A percentile compares a stretch with the other conserved stretches of the same genome.
Conservation (phyloP, 2,888 invertebrate genomes). For the Bellardia bayeri region DNA sequence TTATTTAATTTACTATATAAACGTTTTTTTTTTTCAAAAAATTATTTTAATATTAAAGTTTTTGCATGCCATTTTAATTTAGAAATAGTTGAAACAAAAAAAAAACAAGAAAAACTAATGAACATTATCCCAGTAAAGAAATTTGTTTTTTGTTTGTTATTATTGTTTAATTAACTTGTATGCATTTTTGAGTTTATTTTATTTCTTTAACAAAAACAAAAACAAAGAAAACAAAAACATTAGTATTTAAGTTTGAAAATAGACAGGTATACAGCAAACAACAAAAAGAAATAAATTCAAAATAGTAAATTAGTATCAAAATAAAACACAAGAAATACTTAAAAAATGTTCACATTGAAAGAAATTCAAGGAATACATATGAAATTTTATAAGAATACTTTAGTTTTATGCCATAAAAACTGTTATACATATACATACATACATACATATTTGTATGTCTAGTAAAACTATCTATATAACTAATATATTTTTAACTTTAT, state of each 20-base stretch:
- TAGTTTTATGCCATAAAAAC: neutral
- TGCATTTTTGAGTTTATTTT: conserved; percentile 34
- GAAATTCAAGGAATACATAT: conserved; percentile 11
- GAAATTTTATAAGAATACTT: conserved; percentile 12
- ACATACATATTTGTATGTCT: no score
- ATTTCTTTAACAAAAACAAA: conserved; percentile 33
- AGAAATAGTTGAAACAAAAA: conserved; percentile 43
- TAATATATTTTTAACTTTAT: neutral
- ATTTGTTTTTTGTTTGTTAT: conserved; percentile 57
- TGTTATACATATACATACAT: neutral
- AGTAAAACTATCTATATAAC: no score
- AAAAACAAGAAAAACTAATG: conserved; percentile 29
- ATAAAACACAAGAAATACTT: conserved; percentile 46
- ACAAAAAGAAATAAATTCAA: conserved; percentile 11
- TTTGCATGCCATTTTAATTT: conserved; percentile 68
- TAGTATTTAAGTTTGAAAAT: conserved; percentile 45
- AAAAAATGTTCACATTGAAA: conserved; percentile 31
- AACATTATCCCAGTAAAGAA: conserved; percentile 20
- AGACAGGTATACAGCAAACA: conserved; percentile 43
- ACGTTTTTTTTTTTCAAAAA: conserved; percentile 42
- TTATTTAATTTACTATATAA: conserved; percentile 41
- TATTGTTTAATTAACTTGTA: conserved; percentile 39
- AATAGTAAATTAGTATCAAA: conserved; percentile 30
- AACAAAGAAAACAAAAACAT: conserved; percentile 1
- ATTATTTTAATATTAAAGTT: conserved; percentile 51